Base-by-base conservation (phyloP, 1,140 invertebrate genomes). In the Eupristina koningsbergeri region DNA sequence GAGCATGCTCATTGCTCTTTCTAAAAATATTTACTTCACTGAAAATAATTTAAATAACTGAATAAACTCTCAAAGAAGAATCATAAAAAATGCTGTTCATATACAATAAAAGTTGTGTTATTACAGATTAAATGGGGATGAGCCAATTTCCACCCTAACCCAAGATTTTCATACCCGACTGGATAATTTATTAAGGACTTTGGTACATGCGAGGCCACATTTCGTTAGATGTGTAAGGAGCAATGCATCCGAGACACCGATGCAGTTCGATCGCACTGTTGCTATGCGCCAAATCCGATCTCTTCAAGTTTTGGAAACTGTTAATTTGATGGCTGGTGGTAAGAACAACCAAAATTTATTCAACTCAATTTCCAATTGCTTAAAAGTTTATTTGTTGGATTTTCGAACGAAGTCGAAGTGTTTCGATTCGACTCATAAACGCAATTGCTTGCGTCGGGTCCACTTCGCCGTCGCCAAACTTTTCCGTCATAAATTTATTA, bases 91-190 rank as follows among this genome's bases (percentile, higher is more conserved):
- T 41, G 17, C 31, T 26, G n/a, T 22, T 9, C 5, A 26, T 22
- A 17, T 26, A 17, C 8, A 71, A 71, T 71, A 64, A 15, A 31
- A 13, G 41, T 0, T 19, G 22, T 50, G 34, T 74, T 61, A 64
- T 78, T 77, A 36, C 84, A 95, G 95, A 84, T 93, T 97, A 83
- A 97, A 97, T 92, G 96, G 96, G 1, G 96, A 97, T 91, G 97
- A 97, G 90, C 96, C 97, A 11, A 96, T 97, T 50, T 97, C 97
- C 22, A 98, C 97, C 15, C 93, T 98, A 61, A 98, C 97, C 50
- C 97, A 98, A 93, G 98, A 99, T 92, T 99, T 98, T 89, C 97
- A 98, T 91, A 98, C 96, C 63, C 94, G 97, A 61, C 93, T 99
- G 73, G 97, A 98, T 91, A 98, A 98, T 93, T 93, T 99, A 85